Evolutionary conservation across 2,888 invertebrate species (phyloP).

Genomic region (Pristionchus arcanus): DNA sequence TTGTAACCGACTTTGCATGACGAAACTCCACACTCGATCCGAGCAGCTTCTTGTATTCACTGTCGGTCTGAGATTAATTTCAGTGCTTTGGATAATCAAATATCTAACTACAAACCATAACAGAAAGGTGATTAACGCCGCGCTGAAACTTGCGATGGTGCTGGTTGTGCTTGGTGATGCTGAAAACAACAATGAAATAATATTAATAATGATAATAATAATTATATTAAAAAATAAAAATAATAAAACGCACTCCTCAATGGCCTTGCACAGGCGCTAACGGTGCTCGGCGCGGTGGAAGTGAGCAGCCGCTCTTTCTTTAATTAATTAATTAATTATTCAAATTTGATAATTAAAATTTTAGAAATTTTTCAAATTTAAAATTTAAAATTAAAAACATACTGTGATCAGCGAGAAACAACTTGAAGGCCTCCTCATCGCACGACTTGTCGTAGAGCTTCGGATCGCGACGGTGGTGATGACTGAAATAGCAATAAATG

Average conservation of each 20-base stretch:
- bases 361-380: too few relatives aligned
- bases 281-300: slow-evolving; percentile 18
- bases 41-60: slow-evolving; percentile 13
- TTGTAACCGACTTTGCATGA: background rate
- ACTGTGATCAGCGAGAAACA: slow-evolving; percentile 24
- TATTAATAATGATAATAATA: background rate
- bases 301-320: background rate
- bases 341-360: too few relatives aligned
- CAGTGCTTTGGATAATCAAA: background rate
- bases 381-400: background rate
- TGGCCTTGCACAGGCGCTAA: background rate
- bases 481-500: background rate
- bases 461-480: background rate
- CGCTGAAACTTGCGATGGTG: slow-evolving; percentile 26
- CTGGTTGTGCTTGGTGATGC: slow-evolving; percentile 23
- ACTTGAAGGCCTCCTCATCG: slow-evolving; percentile 14
- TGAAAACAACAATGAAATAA: background rate
- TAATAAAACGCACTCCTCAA: background rate
- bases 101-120: background rate
- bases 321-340: background rate
- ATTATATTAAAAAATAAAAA: background rate
- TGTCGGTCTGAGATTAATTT: background rate
- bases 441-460: background rate
- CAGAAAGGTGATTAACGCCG: background rate
- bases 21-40: background rate